Base-by-base conservation (phyloP, 2,113 vertebrate genomes). In the Nerophis lumbriciformis region DNA sequence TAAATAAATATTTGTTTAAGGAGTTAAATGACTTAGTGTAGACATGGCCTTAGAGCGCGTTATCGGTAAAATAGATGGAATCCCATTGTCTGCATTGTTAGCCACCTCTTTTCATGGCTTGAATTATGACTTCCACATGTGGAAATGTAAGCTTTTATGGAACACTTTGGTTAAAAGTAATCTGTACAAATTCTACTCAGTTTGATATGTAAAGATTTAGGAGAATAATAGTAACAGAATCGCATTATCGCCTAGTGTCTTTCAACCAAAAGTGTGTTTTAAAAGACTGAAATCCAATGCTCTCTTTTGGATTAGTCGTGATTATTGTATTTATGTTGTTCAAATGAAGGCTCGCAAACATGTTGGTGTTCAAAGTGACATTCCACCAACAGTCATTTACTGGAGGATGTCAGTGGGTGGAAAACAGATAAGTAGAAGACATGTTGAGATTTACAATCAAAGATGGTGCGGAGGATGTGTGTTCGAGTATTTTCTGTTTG, bases 401-500 rank as follows among this genome's bases (percentile, higher is more conserved):
- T 44, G 45, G 72, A 57, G 48, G 47, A 65, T 67, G 51, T 60
- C 49, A 56, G 61, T 10, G 21, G 61, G 48, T 28, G 11, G 47
- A 56, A 51, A 68, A 65, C 44, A 65, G 70, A 69, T 70, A 55
- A 66, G 69, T 53, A 64, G 47, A 52, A 60, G 39, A 53, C 59
- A 53, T 8, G 49, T 72, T 9, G 4, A 67, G 69, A 62, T 68
- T 71, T 72, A 68, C 59, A 56, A 57, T 21, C 38, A 51, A 65
- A 69, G 70, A 67, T 49, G 50, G 39, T 48, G 10, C 5, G 28
- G 35, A 14, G 21, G 13, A 45, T 61, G 60, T 21, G 57, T 52
- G 19, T 64, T 59, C 10, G 48, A 45, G 42, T 49, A 19, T 59
- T 51, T 36, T 44, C 55, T 60, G 61, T 73, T 66, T 75, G 77